Conservation (phyloP, 2,797 vertebrate genomes). For the Parauchenoglanis ngamensis region DNA sequence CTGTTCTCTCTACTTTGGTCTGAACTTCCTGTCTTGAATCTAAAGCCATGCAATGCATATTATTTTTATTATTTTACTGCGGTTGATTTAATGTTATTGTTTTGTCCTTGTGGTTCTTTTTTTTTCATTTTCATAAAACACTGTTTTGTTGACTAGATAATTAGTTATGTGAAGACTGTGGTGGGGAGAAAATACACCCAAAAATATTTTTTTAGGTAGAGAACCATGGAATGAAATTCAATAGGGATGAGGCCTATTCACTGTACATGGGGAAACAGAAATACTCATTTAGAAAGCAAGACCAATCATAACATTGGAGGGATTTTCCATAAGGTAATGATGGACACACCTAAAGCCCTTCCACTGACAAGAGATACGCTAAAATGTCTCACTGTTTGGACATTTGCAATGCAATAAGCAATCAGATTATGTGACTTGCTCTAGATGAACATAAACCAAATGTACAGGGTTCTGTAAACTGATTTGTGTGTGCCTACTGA, state of each 20-base stretch:
- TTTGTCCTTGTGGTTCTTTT: constrained; percentile 52
- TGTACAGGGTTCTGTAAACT: constrained; percentile 71
- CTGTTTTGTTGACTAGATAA: constrained; percentile 58
- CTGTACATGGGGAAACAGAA: constrained; percentile 22
- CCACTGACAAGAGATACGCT: constrained; percentile 74
- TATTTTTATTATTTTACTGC: constrained; percentile 72
- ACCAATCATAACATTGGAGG: constrained; percentile 52
- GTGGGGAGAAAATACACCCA: constrained; percentile 17
- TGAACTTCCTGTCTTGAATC: constrained; percentile 73
- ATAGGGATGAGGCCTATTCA: constrained; percentile 42
- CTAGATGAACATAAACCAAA: constrained; percentile 71
- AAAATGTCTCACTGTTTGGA: constrained; percentile 79
- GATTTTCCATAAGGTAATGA: constrained; percentile 60
- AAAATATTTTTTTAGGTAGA: constrained; percentile 70
- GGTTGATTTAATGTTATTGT: constrained; percentile 71
- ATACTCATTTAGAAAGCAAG: constrained; percentile 25
- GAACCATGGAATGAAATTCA: constrained; percentile 34
- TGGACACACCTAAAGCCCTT: constrained; percentile 72
- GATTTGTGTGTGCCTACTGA: constrained; percentile 62
- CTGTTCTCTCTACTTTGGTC: constrained; percentile 58
- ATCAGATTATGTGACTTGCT: constrained; percentile 73
- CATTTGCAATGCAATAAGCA: constrained; percentile 80
- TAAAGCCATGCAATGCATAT: constrained; percentile 81
- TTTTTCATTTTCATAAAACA: constrained; percentile 68
- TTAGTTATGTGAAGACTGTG: constrained; percentile 51